Base-by-base conservation (phyloP, 2,888 invertebrate genomes). In the Drosophila meridionalis region DNA sequence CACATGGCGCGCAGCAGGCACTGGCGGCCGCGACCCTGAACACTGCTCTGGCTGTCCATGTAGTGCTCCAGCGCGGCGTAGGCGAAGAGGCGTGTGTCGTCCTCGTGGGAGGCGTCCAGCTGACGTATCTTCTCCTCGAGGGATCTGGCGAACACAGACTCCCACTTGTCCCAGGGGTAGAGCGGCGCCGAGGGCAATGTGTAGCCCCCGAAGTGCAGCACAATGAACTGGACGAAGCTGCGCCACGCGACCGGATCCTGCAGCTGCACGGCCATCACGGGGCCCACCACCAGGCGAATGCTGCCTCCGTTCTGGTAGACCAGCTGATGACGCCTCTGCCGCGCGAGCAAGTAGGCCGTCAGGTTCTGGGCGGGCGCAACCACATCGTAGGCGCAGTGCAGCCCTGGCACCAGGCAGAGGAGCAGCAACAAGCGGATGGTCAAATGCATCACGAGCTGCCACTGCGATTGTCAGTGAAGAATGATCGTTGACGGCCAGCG, bases 151-250 rank as follows among this genome's bases (percentile, higher is more conserved):
- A 82, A 91, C 5, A 85, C 82, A 6, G 87, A 78, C 67, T 91
- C 90, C 92, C 92, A 93, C 69, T 90, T 92, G 59, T 92, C 90
- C 92, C 92, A 92, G 0, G 91, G 90, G 64, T 91, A 90, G 0
- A 89, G 68, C 1, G 93, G 92, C 4, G 69, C 67, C 0, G 84
- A 75, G 12, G 93, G 92, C 55, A 93, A 53, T 0, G 84, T 62
- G 52, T 91, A 92, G n/a, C 78, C 84, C 0, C 92, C 91, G 5
- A 91, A 89, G 68, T 92, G 92, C 0, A 93, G 52, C 36, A 60
- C 81, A 47, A 75, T 86, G 4, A 82, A 86, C 55, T 81, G 81
- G 5, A 91, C 81, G 3, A 92, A 4, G 32, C 90, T 87, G 59
- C 93, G 90, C 89, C 90, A 93, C 34, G 82, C 74, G 0, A 92